A percentile compares a stretch with the other conserved stretches of the same genome.
Evolutionary conservation across 2,113 vertebrate genomes (phyloP).

Genomic region (Agapornis roseicollis): DNA sequence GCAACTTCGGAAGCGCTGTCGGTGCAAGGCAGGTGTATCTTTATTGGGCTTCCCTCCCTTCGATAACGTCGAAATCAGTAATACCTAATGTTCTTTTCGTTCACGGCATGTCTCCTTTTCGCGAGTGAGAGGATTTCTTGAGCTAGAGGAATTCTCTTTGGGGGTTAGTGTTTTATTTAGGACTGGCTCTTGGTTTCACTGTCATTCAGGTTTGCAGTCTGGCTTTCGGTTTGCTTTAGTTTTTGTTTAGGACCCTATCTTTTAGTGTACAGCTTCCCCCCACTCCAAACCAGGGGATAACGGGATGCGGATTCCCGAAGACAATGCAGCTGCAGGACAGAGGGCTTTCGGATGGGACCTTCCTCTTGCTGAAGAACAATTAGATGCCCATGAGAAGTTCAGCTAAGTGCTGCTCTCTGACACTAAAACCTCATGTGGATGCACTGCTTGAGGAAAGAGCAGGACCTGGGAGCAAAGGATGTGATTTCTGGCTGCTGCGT

Average conservation of each 20-base stretch:
- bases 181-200: fast-evolving
- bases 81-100: fast-evolving
- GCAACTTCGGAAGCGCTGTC: neutral
- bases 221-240: neutral
- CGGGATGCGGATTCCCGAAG: neutral
- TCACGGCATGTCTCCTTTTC: fast-evolving
- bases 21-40: neutral
- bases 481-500: neutral
- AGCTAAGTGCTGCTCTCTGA: neutral
- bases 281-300: neutral
- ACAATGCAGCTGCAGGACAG: fast-evolving
- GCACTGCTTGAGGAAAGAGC: neutral
- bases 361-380: neutral
- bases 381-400: neutral
- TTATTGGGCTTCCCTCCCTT: fast-evolving
- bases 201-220: neutral
- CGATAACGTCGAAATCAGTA: fast-evolving
- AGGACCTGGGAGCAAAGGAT: neutral
- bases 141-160: neutral
- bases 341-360: neutral
- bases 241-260: fast-evolving
- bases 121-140: fast-evolving
- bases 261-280: fast-evolving
- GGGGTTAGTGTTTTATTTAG: fast-evolving
- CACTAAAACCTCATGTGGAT: neutral